Conservation (phyloP, 2,888 invertebrate species). For the Caenorhabditis doughertyi region DNA sequence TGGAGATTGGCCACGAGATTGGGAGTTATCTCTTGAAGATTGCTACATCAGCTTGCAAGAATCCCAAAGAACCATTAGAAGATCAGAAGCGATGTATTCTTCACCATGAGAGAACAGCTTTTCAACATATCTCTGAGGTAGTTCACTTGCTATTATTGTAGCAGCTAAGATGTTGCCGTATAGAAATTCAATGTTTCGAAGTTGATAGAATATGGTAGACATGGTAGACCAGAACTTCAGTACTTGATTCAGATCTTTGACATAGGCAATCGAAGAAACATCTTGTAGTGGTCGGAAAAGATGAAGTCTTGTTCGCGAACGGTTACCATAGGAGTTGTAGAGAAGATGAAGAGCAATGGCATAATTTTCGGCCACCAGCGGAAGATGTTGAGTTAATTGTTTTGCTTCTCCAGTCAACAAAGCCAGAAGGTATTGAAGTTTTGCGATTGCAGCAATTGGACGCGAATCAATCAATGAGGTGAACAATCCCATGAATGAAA, state of each 20-base stretch:
- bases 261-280: background rate
- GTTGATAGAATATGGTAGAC: background rate
- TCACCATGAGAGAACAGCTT: background rate
- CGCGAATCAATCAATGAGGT: background rate
- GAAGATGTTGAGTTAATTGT: background rate
- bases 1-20: no score
- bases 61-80: background rate
- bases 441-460: background rate
- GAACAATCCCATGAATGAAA: slow-evolving; percentile 12
- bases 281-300: background rate
- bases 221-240: background rate
- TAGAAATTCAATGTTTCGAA: background rate
- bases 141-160: background rate
- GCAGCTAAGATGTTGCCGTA: background rate
- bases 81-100: background rate
- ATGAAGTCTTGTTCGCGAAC: background rate
- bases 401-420: background rate
- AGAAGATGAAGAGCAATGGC: background rate
- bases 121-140: background rate
- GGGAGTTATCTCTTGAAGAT: no score
- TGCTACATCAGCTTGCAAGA: background rate
- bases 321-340: background rate
- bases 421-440: background rate
- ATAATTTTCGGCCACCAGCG: background rate
- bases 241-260: background rate